Evolutionary conservation across 2,888 invertebrate species (phyloP), one percentile per base, ranked within the genome.

Genomic region (Candidula unifasciata): DNA sequence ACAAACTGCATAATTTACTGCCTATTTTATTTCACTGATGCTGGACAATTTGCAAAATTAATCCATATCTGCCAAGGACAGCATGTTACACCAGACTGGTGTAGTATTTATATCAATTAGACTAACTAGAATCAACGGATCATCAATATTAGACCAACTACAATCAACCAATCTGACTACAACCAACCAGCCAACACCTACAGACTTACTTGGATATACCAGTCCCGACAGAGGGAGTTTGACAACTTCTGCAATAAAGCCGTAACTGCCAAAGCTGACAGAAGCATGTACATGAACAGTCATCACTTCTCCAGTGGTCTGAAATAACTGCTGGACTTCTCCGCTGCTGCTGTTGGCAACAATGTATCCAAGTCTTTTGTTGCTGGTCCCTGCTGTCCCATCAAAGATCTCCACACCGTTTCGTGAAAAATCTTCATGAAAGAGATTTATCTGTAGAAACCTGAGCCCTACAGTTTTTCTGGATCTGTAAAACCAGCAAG

Each of bases 191-290:
- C n/a, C n/a, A n/a, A n/a, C n/a, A n/a, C n/a, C n/a, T n/a, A n/a
- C n/a, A 37, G 5, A 80, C 86, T 86, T 88, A 92, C 92, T 91
- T 86, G 92, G 91, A 87, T 92, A 92, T 8, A 92, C 91, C 8
- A 91, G 88, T 80, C 92, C 92, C 35, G 93, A 90, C 35, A 91
- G 87, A 0, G 99, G 99, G 68, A 99, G 94, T 0, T 98, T 98
- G 0, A 99, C 96, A 80, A 99, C 96, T 95, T 99, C 99, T 27
- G 99, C 99, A 87, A 99, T 97, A 92, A 99, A 99, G 37, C 99
- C 99, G 93, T 98, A 97, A 27, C 88, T 89, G 95, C 95, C 96
- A 52, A 98, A 97, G 0, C 99, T 99, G 37, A 99, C 98, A 89
- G 98, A 98, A 0, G 98, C 98, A 91, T 98, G 97, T 33, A 99